Evolutionary conservation across 2,888 invertebrate species (phyloP), one percentile per base, ranked within the genome.

Genomic region (Leucophenga montana): DNA sequence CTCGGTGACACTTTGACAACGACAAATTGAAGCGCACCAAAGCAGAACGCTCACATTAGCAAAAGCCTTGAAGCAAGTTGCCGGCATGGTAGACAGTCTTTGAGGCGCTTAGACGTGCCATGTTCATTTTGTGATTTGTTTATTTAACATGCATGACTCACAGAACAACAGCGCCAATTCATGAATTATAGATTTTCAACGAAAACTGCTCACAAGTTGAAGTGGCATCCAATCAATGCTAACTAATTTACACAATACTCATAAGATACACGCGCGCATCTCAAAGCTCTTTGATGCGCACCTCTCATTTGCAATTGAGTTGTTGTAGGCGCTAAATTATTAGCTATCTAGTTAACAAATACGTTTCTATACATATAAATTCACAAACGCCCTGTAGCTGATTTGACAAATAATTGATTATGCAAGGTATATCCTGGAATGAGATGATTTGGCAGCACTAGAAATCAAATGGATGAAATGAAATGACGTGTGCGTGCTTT

Each of bases 141-240:
- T 62, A 46, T 62, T 62, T 62, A 46, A 62, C 62, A 46, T 62
- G 62, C 22, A 62, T 62, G 44, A 20, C 62, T 16, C 18, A 16
- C 46, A 46, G 11, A 39, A 8, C n/a, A n/a, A n/a, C n/a, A n/a
- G n/a, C n/a, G n/a, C n/a, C n/a, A 62, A 62, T 46, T 62, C 62
- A 62, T 62, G 62, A 62, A 62, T 62, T 62, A 62, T 62, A 62
- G 62, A 62, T 46, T 62, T 48, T 62, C 62, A 20, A 31, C 20
- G 20, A 13, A 54, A 18, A 18, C 18, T 9, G 54, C 4, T 14
- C 20, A 3, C 14, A 57, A 14, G 4, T n/a, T 31, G 31, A 31
- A 5, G 9, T 20, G 39, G n/a, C 59, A 33, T 4, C 5, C 14
- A 62, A 62, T 44, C 62, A 44, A 46, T 62, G 62, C 18, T 44